Conservation (phyloP, 2,888 invertebrate genomes). For the Zaprionus obscuricornis region DNA sequence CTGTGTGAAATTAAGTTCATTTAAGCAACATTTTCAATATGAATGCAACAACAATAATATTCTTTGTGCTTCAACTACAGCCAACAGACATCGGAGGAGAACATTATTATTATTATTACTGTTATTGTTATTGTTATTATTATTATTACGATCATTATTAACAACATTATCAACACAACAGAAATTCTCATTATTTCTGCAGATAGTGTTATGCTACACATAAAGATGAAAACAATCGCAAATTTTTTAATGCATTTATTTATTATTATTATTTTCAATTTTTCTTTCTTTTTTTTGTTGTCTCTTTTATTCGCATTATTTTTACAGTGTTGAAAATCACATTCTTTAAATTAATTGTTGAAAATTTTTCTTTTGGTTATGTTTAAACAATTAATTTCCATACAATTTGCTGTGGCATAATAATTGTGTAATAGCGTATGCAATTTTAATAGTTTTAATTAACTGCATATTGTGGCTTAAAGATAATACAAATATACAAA, state of each 20-base stretch:
- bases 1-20: slow-evolving; percentile 49
- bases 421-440: slow-evolving; percentile 12
- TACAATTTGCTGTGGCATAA: slow-evolving; percentile 14
- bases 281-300: too few species aligned
- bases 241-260: too few species aligned
- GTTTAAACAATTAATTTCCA: slow-evolving; percentile 58
- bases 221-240: slow-evolving; percentile 26
- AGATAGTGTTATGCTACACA: slow-evolving; percentile 27
- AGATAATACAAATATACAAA: slow-evolving; percentile 9
- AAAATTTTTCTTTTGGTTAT: slow-evolving; percentile 19
- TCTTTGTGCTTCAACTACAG: slow-evolving; percentile 32
- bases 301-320: too few species aligned
- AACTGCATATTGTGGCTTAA: slow-evolving; percentile 42
- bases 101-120: slow-evolving; percentile 39
- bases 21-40: slow-evolving; percentile 39
- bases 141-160: slow-evolving; percentile 33
- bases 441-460: slow-evolving; percentile 56
- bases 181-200: slow-evolving; percentile 39
- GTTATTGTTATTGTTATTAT: too few species aligned
- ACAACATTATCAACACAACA: slow-evolving; percentile 18
- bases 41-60: slow-evolving; percentile 52
- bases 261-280: too few species aligned
- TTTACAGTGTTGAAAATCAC: too few species aligned
- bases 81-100: slow-evolving; percentile 3
- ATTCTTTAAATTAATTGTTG: slow-evolving; percentile 38